Conservation (phyloP, 2,113 vertebrate genomes). For the Miniopterus natalensis region DNA sequence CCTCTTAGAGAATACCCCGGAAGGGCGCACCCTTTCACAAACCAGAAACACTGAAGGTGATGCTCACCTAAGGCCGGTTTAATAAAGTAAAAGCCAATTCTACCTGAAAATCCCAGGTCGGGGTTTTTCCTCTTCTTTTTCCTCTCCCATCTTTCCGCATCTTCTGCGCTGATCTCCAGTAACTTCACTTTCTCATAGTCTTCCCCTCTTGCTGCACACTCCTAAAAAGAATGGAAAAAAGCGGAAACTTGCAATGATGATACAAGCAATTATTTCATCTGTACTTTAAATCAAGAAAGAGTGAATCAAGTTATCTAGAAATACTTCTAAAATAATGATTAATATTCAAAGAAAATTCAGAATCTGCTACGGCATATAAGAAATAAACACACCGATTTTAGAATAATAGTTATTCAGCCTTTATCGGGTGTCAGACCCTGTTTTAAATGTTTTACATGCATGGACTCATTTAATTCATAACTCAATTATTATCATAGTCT, state of each 20-base stretch:
- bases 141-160: slow-evolving; percentile 96
- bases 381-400: background rate
- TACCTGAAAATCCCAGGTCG: slow-evolving; percentile 97
- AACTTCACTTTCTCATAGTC: slow-evolving; percentile 95
- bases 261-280: background rate
- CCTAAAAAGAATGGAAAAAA: slow-evolving; percentile 86
- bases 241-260: background rate
- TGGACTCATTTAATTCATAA: slow-evolving; percentile 30
- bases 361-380: background rate
- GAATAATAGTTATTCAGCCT: background rate
- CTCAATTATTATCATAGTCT: background rate
- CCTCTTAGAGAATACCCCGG: background rate
- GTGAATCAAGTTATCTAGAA: background rate
- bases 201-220: slow-evolving; percentile 93
- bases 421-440: background rate
- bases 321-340: background rate
- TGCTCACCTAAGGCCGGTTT: background rate
- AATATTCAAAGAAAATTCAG: background rate
- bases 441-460: background rate
- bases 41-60: background rate
- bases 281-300: background rate
- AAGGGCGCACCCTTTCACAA: background rate
- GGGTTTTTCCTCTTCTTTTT: slow-evolving; percentile 97
- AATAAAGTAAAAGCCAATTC: background rate
- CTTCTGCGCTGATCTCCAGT: slow-evolving; percentile 96